Evolutionary conservation across 2,113 vertebrate genomes (phyloP).

Genomic region (Tachysurus vachellii): DNA sequence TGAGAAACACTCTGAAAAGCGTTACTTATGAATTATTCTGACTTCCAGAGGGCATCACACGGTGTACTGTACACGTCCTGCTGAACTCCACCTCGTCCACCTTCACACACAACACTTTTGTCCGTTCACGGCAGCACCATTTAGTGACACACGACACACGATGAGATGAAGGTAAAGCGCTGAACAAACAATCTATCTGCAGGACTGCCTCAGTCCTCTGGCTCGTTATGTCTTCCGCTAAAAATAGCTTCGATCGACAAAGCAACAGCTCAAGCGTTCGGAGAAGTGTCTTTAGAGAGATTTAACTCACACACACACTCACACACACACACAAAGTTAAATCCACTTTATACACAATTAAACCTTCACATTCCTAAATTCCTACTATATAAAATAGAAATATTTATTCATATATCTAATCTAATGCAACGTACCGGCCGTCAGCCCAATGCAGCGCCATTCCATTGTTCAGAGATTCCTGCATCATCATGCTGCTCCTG

Average conservation of each 20-base stretch:
- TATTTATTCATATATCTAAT: neutral
- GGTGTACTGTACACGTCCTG: neutral
- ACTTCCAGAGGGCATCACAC: neutral
- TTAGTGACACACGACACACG: neutral
- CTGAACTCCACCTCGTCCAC: neutral
- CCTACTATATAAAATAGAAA: neutral
- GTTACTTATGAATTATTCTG: neutral
- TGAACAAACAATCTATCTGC: neutral
- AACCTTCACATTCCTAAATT: neutral
- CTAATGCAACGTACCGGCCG: neutral
- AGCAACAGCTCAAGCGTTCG: neutral
- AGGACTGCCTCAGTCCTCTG: neutral
- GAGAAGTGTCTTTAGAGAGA: neutral
- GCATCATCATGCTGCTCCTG: neutral
- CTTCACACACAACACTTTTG: neutral
- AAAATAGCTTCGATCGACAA: slow-evolving; percentile 29
- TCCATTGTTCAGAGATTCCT: slow-evolving; percentile 17
- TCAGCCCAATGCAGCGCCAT: neutral
- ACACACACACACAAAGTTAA: neutral
- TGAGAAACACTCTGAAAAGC: neutral
- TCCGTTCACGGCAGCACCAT: neutral
- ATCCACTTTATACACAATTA: neutral
- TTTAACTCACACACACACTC: neutral
- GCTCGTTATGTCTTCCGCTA: slow-evolving; percentile 17
- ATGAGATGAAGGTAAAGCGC: neutral